Conservation (phyloP, 2,113 vertebrate genomes). For the Perca fluviatilis region DNA sequence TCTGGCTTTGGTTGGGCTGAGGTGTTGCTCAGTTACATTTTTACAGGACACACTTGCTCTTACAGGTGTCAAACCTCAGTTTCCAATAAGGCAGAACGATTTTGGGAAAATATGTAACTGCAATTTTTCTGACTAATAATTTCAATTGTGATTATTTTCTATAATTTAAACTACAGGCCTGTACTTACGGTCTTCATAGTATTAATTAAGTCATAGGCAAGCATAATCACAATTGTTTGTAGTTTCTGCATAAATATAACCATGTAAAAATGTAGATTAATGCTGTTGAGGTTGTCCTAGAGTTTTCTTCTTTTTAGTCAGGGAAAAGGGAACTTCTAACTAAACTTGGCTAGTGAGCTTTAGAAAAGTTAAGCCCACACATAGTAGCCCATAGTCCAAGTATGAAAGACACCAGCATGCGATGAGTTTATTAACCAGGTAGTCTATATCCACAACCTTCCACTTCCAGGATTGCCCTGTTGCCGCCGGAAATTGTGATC, state of each 20-base stretch:
- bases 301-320: not conserved
- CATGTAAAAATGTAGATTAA: no score
- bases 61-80: not conserved
- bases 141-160: not conserved
- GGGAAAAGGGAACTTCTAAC: not conserved
- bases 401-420: slow-evolving; percentile 2
- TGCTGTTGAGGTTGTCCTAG: no score
- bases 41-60: not conserved
- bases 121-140: not conserved
- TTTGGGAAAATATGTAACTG: not conserved
- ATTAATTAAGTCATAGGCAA: not conserved
- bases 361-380: not conserved
- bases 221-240: not conserved
- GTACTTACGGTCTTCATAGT: not conserved
- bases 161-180: not conserved
- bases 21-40: slow-evolving; percentile 2
- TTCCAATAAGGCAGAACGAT: not conserved
- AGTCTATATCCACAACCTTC: no score
- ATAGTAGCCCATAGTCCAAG: not conserved
- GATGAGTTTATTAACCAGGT: not conserved
- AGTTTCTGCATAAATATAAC: not conserved
- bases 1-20: not conserved
- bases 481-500: no score
- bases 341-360: not conserved
- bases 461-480: no score